A percentile compares a stretch with the other conserved stretches of the same genome.
Evolutionary conservation across 2,113 vertebrate species (phyloP).

Genomic region (Cottus gobio): DNA sequence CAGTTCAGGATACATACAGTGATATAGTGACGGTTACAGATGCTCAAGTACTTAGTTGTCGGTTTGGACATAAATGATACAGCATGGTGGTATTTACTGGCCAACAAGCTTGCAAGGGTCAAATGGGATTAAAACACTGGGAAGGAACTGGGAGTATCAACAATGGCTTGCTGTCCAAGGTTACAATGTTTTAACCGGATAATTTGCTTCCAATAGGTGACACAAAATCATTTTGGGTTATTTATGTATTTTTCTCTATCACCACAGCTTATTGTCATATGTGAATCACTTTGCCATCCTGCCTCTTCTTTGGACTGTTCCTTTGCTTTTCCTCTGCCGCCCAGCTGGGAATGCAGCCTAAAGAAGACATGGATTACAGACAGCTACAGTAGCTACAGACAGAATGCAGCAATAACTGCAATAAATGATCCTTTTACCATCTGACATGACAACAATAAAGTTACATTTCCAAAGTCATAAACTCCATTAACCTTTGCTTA

Average conservation of each 20-base stretch:
- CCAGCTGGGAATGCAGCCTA: not conserved
- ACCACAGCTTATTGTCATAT: too few relatives aligned
- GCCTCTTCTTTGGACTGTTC: too few relatives aligned
- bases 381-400: not conserved
- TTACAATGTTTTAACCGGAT: not conserved
- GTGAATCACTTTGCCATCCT: too few relatives aligned
- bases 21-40: not conserved
- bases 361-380: not conserved
- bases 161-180: too few relatives aligned
- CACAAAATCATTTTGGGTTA: too few relatives aligned
- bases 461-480: conserved; percentile 67
- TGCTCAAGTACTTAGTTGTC: not conserved
- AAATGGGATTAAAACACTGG: not conserved
- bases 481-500: conserved; percentile 74
- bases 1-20: not conserved
- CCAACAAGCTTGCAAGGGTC: not conserved
- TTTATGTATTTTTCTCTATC: too few relatives aligned
- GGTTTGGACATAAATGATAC: not conserved
- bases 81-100: not conserved
- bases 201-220: not conserved
- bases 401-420: not conserved
- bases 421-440: not conserved
- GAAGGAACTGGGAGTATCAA: not conserved
- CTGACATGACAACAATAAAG: conserved; percentile 37
- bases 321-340: too few relatives aligned